A percentile compares a stretch with the other conserved stretches of the same genome.
These are phyloP conservation scores for Anaspis maculata DNA, from an alignment of 2,888 invertebrate species.

Conservation along the genomic window DNA sequence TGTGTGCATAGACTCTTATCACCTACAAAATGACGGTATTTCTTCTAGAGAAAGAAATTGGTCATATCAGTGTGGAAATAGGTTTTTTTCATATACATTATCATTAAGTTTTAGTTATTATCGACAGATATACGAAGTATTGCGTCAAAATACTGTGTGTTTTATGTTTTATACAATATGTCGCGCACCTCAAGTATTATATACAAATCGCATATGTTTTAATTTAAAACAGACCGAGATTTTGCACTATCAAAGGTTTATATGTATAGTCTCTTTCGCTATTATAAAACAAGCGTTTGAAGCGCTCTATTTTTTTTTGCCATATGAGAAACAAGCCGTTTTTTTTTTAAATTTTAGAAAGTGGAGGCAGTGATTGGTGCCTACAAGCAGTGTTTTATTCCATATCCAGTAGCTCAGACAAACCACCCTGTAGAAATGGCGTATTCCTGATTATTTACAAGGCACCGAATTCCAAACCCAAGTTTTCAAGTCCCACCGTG, in stretches of 20 bases:
- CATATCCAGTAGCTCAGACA: too few species aligned
- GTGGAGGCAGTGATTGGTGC: too few species aligned
- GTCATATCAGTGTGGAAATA: constrained; percentile 6
- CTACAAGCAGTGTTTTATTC: too few species aligned
- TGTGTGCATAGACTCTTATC: too few species aligned
- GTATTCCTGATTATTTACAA: too few species aligned
- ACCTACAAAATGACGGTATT: constrained; percentile 1
- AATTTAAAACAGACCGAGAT: constrained; percentile 25
- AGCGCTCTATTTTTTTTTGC: too few species aligned
- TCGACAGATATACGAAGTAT: constrained; percentile 14
- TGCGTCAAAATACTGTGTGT: constrained; percentile 19
- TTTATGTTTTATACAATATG: constrained; percentile 14
- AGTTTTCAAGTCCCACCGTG: too few species aligned
- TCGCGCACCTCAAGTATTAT: constrained; percentile 5
- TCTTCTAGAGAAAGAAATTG: constrained; percentile 1
- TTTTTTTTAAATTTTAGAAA: too few species aligned
- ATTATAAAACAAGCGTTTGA: too few species aligned
- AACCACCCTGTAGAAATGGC: too few species aligned
- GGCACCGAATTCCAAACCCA: too few species aligned
- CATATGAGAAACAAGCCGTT: too few species aligned
- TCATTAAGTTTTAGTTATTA: constrained; percentile 6
- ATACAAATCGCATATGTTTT: constrained; percentile 23
- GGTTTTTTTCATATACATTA: neutral
- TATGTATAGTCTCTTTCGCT: neutral
- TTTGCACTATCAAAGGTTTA: neutral